These are phyloP conservation scores for Leptopilina clavipes DNA, from an alignment of 1,140 invertebrate genomes.

Conservation along the genomic window DNA sequence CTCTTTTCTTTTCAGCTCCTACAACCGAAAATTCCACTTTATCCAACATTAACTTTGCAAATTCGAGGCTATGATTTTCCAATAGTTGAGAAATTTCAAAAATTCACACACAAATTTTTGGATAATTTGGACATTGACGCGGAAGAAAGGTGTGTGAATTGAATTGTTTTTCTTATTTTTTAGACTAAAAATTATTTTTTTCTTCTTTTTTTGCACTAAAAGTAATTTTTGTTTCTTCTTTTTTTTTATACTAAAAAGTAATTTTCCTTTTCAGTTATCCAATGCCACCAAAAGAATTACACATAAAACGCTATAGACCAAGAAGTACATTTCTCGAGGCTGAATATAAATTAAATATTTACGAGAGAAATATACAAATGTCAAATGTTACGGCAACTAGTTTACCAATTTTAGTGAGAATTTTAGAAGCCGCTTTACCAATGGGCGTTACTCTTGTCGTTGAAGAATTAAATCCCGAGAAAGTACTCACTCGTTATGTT, in stretches of 20 bases:
- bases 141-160: conserved; percentile 83
- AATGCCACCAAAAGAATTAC: conserved; percentile 80
- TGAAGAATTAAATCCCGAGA: conserved; percentile 76
- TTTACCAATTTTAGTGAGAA: conserved; percentile 80
- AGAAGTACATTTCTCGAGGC: conserved; percentile 79
- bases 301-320: conserved; percentile 83
- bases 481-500: conserved; percentile 83
- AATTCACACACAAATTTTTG: conserved; percentile 83
- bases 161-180: no score
- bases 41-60: conserved; percentile 85
- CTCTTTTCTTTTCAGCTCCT: conserved; percentile 73
- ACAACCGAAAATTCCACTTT: conserved; percentile 82
- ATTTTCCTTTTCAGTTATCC: conserved; percentile 64
- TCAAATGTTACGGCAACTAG: conserved; percentile 76
- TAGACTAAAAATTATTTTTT: no score
- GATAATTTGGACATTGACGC: conserved; percentile 85
- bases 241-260: conserved; percentile 47
- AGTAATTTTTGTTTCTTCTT: no score
- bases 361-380: conserved; percentile 86
- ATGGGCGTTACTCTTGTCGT: conserved; percentile 83
- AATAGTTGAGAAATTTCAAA: conserved; percentile 86
- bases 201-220: no score
- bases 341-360: conserved; percentile 84
- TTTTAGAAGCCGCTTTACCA: conserved; percentile 82
- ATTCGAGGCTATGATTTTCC: conserved; percentile 89